A percentile compares a stretch with the other conserved stretches of the same genome.
phyloP scores from a whole-genome alignment of 2,113 vertebrate species.

The Plotosus lineatus region DNA sequence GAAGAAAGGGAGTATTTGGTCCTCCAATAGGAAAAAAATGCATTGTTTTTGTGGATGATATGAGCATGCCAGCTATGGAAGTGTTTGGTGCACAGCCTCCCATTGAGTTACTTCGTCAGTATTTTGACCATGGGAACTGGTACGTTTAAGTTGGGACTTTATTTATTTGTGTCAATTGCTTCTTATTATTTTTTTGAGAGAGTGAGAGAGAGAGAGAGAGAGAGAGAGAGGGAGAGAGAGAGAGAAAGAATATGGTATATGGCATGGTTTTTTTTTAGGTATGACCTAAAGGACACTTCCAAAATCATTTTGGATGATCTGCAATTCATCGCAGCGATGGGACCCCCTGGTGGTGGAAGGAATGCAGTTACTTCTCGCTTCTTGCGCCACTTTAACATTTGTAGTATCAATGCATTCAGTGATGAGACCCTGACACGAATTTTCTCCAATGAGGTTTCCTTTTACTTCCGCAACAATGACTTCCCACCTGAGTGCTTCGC shows the following conservation, averaged over 20 bases:
- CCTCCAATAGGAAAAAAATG: constrained; percentile 93
- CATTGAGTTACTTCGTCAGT: constrained; percentile 92
- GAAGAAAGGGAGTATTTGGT: constrained; percentile 90
- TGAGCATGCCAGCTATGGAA: constrained; percentile 96
- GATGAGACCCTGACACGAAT: constrained; percentile 93
- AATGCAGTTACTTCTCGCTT: constrained; percentile 91
- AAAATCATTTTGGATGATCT: constrained; percentile 84
- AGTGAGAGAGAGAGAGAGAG: no score
- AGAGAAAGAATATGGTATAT: not conserved
- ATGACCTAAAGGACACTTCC: constrained; percentile 90
- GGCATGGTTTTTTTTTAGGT: constrained; percentile 73
- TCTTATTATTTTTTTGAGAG: no score
- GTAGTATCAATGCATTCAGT: constrained; percentile 87
- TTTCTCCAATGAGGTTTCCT: constrained; percentile 84
- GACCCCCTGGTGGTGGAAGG: constrained; percentile 91
- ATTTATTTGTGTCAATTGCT: not conserved
- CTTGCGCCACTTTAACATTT: constrained; percentile 89
- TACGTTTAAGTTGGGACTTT: constrained; percentile 59
- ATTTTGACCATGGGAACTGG: constrained; percentile 90
- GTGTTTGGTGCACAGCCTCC: constrained; percentile 95
- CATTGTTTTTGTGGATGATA: constrained; percentile 93
- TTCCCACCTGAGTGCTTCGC: constrained; percentile 84
- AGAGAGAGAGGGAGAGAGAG: no score
- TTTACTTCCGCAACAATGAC: constrained; percentile 77
- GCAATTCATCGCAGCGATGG: constrained; percentile 89